Percentiles rank a stretch among this genome's conserved stretches.
Conservation (phyloP, 2,888 invertebrate species). For the Diaphora mendica region DNA sequence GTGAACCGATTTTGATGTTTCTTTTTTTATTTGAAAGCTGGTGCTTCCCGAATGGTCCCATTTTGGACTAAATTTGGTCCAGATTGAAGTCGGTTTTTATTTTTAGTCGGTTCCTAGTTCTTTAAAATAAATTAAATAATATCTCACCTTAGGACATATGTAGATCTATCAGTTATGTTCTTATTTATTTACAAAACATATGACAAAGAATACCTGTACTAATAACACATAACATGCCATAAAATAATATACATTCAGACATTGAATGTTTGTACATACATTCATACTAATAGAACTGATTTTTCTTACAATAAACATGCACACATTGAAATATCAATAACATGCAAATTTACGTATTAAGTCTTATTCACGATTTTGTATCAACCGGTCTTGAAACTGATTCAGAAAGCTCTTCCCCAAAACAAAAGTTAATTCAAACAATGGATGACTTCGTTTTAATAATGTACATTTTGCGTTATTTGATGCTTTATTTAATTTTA, state of each 20-base stretch:
- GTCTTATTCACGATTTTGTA: slow-evolving; percentile 28
- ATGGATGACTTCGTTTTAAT: slow-evolving; percentile 38
- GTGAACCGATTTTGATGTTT: too few species aligned
- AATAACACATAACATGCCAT: slow-evolving; percentile 45
- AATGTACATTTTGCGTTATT: slow-evolving; percentile 33
- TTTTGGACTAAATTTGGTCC: too few species aligned
- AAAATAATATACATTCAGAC: slow-evolving; percentile 39
- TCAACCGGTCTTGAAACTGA: slow-evolving; percentile 38
- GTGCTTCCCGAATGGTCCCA: too few species aligned
- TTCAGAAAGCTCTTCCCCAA: slow-evolving; percentile 49
- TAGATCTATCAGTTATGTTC: background rate
- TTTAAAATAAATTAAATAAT: background rate
- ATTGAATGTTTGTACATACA: slow-evolving; percentile 44
- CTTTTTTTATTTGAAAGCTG: too few species aligned
- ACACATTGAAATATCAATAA: slow-evolving; percentile 35
- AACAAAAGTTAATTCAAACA: slow-evolving; percentile 39
- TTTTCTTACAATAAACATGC: slow-evolving; percentile 43
- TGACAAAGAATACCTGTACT: slow-evolving; percentile 22
- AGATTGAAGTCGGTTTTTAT: too few species aligned
- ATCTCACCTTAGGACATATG: slow-evolving; percentile 16
- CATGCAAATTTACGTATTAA: slow-evolving; percentile 32
- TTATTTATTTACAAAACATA: slow-evolving; percentile 5
- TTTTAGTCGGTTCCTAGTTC: background rate
- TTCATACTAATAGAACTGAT: slow-evolving; percentile 37
- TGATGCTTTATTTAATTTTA: slow-evolving; percentile 24